Base-by-base conservation (phyloP, 2,888 invertebrate species). In the Drosophila subsilvestris region DNA sequence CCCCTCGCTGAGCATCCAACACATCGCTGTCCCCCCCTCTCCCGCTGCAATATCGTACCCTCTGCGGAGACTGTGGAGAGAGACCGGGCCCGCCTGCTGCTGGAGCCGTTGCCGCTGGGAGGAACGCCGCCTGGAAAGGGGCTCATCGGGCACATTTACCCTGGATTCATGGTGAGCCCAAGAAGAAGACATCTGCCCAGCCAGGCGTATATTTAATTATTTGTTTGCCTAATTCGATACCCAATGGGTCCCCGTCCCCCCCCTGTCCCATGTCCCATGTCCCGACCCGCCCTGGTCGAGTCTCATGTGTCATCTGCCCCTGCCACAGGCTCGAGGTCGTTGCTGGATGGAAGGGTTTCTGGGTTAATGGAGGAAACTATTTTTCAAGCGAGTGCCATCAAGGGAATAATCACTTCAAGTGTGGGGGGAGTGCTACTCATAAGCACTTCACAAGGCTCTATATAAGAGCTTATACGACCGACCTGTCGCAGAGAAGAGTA, bases 81-180 rank as follows among this genome's bases (percentile, higher is more conserved):
- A 65, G 76, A 66, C 74, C 74, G 74, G 69, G 76, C 67, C 62
- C 62, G 62, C 60, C 60, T 48, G 60, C 62, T 42, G 59, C 65
- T 54, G 65, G 65, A 65, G 65, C 43, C 55, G 48, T 44, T 63
- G 54, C 25, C 63, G 69, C 78, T 72, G 84, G 67, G 69, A 73
- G 75, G 76, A 73, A 74, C 73, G 70, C 69, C 63, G 37, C 37
- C n/a, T 37, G 37, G 37, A 37, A 37, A n/a, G 37, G 37, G 37
- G 37, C 37, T 37, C 37, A 37, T 58, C 62, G 76, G 75, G 78
- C 68, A 78, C 70, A 78, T 63, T 59, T 63, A 71, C 50, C 74
- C 72, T 83, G 83, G 83, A 85, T 85, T 80, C 85, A 85, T 85
- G 85, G 85, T 85, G 83, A 87, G 84, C 79, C 65, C 37, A 37